Base-by-base conservation (phyloP, 1,140 invertebrate genomes). In the Melipona quadrifasciata region DNA sequence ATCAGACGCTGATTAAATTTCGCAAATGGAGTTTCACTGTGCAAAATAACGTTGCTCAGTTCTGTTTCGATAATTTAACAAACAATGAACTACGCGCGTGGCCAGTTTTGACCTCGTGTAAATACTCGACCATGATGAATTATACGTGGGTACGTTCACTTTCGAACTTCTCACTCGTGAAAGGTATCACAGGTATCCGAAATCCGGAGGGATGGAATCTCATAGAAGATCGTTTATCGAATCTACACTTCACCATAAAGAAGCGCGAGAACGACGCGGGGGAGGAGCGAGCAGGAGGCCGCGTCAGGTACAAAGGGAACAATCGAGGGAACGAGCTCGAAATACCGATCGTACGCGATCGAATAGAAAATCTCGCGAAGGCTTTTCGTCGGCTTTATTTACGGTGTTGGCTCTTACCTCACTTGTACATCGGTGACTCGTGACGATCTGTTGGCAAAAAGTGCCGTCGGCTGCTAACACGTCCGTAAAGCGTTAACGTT, bases 391-490 rank as follows among this genome's bases (percentile, higher is more conserved):
- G 57, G 24, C n/a, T 84, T 84, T 84, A 84, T 84, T 81, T 24
- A 67, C 67, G 47, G 1, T 27, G 61, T 68, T 68, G 72, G 14
- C 16, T 65, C 88, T 89, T 89, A 89, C 88, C 88, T 89, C 87
- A 80, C 77, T 89, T 74, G 27, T 86, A 58, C 86, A 31, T 31
- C 19, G 77, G 5, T 57, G 80, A 77, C 70, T 65, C 47, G 47
- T 55, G 19, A 70, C 58, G 65, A 77, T 86, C 70, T 84, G 81
- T 53, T 74, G 68, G 70, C 72, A 34, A 67, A 47, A 73, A 68
- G 61, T 64, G 85, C 88, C 83, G 87, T 84, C 87, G 85, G 89
- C 85, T 53, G 87, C 58, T 82, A 75, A 82, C 88, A 76, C 80
- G 77, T 84, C 80, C 86, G 34, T 39, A 76, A 61, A 74, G 19